Conservation (phyloP, 2,797 vertebrate species). For the Heterohyrax brucei region DNA sequence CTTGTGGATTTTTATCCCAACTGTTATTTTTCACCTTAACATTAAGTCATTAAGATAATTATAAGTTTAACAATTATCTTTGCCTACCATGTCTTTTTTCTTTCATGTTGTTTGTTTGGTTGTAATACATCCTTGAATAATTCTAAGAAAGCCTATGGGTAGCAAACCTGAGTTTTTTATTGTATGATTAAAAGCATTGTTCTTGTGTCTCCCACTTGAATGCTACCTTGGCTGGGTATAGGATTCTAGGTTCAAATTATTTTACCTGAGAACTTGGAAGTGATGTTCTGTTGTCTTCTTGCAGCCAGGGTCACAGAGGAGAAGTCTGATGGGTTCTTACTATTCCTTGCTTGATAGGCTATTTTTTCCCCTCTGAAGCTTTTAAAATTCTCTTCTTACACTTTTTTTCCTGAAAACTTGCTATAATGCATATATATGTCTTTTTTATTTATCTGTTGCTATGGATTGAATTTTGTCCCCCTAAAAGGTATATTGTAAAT, state of each 20-base stretch:
- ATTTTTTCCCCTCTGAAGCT: not conserved
- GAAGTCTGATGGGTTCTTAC: not conserved
- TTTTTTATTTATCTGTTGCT: not conserved
- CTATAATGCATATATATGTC: not conserved
- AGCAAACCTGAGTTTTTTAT: not conserved
- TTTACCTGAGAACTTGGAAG: not conserved
- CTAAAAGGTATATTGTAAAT: not conserved
- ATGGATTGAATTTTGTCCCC: too few species aligned
- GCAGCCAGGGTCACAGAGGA: not conserved
- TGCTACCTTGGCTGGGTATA: not conserved
- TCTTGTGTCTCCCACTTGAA: not conserved
- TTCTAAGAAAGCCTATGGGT: not conserved
- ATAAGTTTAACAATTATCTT: not conserved
- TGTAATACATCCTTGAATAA: not conserved
- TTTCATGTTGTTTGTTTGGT: not conserved
- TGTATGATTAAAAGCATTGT: too few species aligned
- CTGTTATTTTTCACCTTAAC: not conserved
- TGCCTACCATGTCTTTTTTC: not conserved
- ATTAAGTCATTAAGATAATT: not conserved
- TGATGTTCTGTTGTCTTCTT: not conserved
- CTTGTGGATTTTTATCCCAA: not conserved
- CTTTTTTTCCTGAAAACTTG: not conserved
- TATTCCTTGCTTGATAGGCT: not conserved
- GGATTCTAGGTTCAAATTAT: not conserved
- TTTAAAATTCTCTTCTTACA: not conserved